These are phyloP conservation scores for Diachasma alloeum DNA, from an alignment of 1,140 invertebrate genomes.

Conservation along the genomic window DNA sequence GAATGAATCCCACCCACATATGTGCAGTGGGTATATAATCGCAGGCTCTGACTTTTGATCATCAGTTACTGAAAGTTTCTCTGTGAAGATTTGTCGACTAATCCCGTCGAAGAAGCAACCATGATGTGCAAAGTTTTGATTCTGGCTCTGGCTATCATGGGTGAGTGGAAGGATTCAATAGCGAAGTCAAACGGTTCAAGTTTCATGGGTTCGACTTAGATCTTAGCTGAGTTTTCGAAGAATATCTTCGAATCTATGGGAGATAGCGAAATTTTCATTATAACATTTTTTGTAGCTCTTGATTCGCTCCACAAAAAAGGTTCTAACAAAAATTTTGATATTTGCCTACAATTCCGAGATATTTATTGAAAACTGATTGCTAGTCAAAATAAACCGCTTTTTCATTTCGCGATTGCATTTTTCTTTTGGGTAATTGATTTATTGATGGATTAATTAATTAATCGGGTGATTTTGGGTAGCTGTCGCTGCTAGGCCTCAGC, in stretches of 20 bases:
- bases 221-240: too few species aligned
- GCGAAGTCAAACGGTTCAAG: too few species aligned
- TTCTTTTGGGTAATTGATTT: too few species aligned
- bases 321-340: too few species aligned
- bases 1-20: background rate
- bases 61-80: background rate
- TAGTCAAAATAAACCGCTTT: too few species aligned
- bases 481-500: background rate
- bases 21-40: background rate
- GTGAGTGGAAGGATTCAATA: background rate
- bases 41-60: background rate
- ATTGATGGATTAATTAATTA: background rate
- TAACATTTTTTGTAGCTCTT: too few species aligned
- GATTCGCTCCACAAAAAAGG: too few species aligned
- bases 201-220: too few species aligned
- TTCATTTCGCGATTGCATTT: too few species aligned
- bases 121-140: conserved; percentile 1
- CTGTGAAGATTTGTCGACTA: background rate
- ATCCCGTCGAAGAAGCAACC: background rate
- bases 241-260: too few species aligned
- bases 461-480: background rate
- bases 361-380: background rate
- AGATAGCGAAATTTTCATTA: too few species aligned
- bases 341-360: background rate
- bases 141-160: background rate